Evolutionary conservation across 2,113 vertebrate genomes (phyloP).

Genomic region (Marcusenius ussheri): DNA sequence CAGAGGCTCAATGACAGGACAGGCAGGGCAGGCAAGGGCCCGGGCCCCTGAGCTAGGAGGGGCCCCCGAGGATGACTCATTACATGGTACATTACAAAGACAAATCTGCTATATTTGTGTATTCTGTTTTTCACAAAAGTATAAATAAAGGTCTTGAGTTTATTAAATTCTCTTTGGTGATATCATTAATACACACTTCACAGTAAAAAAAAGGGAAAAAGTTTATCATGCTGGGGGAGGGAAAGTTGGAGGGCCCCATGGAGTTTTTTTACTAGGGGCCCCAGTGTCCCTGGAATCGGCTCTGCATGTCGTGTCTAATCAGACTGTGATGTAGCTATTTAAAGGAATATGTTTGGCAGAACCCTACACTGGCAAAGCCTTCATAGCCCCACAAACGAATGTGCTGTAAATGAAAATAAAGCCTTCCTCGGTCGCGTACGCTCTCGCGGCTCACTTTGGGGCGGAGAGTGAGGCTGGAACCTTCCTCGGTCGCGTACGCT

Average conservation of each 20-base stretch:
- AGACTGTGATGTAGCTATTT: background rate
- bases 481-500: no score
- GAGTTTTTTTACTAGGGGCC: no score
- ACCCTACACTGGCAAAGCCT: background rate
- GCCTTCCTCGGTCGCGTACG: background rate
- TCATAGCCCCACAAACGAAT: background rate
- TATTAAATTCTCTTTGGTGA: background rate
- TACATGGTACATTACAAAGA: background rate
- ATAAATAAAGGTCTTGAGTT: background rate
- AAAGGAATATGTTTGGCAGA: background rate
- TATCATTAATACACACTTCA: background rate
- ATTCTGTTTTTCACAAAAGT: background rate
- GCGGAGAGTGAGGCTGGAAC: background rate
- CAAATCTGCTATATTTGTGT: background rate
- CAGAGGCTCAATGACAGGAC: background rate
- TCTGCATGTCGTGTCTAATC: background rate
- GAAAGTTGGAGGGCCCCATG: background rate
- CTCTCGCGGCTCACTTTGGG: background rate
- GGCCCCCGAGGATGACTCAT: background rate
- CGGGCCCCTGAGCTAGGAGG: background rate
- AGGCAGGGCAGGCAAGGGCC: background rate
- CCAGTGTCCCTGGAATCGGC: background rate
- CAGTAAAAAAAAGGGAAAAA: background rate
- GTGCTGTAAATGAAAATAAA: background rate
- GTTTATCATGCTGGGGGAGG: background rate